A percentile compares a stretch with the other conserved stretches of the same genome.
Evolutionary conservation across 23 tunicate species (phyloP).

Genomic region (Phallusia fumigata): DNA sequence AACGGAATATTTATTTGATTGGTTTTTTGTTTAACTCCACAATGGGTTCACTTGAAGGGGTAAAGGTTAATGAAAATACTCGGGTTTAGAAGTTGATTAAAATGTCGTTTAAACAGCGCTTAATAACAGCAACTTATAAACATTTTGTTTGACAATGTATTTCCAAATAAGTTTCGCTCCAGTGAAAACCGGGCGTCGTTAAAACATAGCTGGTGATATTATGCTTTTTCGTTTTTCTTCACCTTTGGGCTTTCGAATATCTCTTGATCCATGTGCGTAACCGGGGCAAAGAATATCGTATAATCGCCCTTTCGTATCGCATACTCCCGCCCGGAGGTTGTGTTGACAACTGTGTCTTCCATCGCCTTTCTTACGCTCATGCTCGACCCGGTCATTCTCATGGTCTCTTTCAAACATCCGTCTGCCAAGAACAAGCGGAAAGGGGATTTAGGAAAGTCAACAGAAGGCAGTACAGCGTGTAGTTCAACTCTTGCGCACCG

Average conservation of each 20-base stretch:
- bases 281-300: conserved; percentile 23
- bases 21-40: too few species aligned
- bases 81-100: too few species aligned
- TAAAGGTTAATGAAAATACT: too few species aligned
- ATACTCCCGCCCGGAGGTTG: conserved; percentile 6
- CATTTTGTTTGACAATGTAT: too few species aligned
- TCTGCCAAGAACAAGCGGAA: conserved; percentile 11
- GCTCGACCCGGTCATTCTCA: conserved; percentile 39
- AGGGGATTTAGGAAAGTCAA: neutral
- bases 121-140: too few species aligned
- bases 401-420: conserved; percentile 35
- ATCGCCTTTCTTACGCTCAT: conserved; percentile 33
- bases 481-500: neutral
- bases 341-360: conserved; percentile 12
- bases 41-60: too few species aligned
- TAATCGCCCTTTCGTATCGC: conserved; percentile 36
- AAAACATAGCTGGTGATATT: too few species aligned
- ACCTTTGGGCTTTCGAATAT: conserved; percentile 37
- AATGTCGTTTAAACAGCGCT: too few species aligned
- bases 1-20: too few species aligned
- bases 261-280: conserved; percentile 33
- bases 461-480: neutral
- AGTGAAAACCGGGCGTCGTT: too few species aligned
- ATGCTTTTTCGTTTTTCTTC: too few species aligned
- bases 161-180: too few species aligned